A percentile compares a stretch with the other conserved stretches of the same genome.
Conservation (phyloP, 2,888 invertebrate species). For the Poecilobothrus nobilitatus region DNA sequence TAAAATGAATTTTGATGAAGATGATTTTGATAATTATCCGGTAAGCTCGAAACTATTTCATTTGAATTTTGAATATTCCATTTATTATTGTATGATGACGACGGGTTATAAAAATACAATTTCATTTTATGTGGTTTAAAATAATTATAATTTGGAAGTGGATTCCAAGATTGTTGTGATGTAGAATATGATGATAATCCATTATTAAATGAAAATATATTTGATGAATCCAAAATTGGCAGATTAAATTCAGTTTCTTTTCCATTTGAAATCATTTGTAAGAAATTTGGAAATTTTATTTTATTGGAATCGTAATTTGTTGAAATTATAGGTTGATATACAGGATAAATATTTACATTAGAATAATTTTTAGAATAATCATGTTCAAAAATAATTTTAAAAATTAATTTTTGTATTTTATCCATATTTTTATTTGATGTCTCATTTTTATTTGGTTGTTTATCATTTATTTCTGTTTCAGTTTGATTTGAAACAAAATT, state of each 20-base stretch:
- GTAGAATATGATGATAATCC: not conserved
- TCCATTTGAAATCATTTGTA: too few species aligned
- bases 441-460: not conserved
- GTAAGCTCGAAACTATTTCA: too few species aligned
- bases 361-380: not conserved
- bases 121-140: not conserved
- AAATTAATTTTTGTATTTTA: constrained; percentile 7
- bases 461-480: too few species aligned
- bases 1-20: not conserved
- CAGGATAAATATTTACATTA: not conserved
- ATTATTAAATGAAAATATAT: not conserved
- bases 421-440: constrained; percentile 7
- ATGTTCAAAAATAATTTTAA: not conserved
- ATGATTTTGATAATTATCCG: not conserved
- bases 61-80: not conserved
- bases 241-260: not conserved
- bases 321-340: not conserved
- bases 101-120: not conserved
- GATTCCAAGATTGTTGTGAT: not conserved
- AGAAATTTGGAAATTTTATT: too few species aligned
- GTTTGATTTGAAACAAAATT: too few species aligned
- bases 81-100: not conserved
- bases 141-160: not conserved
- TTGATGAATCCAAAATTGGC: not conserved
- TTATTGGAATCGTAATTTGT: not conserved